phyloP scores from a whole-genome alignment of 1,140 invertebrate genomes.

The Fopius arisanus region DNA sequence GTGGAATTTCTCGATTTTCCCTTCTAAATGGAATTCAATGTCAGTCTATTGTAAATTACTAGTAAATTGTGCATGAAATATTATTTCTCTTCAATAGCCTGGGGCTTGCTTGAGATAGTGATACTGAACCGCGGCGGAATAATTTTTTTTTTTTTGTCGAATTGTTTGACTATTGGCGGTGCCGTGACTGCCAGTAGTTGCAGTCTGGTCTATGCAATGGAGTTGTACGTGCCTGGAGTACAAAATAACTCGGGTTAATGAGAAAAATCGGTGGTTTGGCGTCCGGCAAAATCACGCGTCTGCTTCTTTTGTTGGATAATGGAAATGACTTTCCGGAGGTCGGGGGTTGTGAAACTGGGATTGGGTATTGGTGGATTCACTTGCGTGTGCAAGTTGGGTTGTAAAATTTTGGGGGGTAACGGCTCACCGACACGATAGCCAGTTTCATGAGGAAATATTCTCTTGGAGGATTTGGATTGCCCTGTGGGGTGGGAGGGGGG shows the following conservation, averaged over 20 bases:
- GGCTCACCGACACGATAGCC: neutral
- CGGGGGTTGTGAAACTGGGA: neutral
- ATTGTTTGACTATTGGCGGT: constrained; percentile 3
- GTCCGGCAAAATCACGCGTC: constrained; percentile 37
- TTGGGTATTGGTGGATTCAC: neutral
- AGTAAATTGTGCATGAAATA: no score
- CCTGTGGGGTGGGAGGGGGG: neutral
- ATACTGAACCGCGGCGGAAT: neutral
- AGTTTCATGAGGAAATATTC: neutral
- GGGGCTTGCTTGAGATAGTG: neutral
- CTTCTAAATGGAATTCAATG: no score
- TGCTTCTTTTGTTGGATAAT: constrained; percentile 43
- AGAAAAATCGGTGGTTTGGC: constrained; percentile 37
- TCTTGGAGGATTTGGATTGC: neutral
- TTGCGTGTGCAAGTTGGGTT: neutral
- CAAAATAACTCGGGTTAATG: constrained; percentile 52
- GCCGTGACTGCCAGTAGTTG: constrained; percentile 45
- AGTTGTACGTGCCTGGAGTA: constrained; percentile 52
- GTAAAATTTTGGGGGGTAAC: constrained; percentile 2
- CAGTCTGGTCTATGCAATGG: constrained; percentile 8
- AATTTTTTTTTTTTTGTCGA: neutral
- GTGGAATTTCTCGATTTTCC: neutral
- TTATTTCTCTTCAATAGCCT: neutral
- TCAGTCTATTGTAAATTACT: no score
- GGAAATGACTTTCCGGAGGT: constrained; percentile 33